These are phyloP conservation scores for Apteryx owenii DNA, from an alignment of 2,113 vertebrate genomes.

Conservation along the genomic window DNA sequence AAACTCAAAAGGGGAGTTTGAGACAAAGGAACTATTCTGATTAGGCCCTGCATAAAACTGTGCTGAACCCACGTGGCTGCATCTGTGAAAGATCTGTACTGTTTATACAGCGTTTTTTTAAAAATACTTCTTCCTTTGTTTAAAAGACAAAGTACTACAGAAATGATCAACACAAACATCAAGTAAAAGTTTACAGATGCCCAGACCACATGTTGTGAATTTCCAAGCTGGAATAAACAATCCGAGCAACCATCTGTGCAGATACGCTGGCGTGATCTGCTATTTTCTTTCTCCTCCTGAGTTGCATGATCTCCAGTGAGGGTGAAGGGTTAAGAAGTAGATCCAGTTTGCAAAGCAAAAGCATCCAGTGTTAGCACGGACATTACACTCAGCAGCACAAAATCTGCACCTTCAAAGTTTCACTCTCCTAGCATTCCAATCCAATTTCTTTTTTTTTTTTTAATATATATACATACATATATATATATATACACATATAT, in stretches of 20 bases:
- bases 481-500: background rate
- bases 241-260: background rate
- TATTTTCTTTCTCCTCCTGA: slow-evolving; percentile 42
- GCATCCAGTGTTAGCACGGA: slow-evolving; percentile 76
- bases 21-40: background rate
- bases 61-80: background rate
- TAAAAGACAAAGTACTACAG: background rate
- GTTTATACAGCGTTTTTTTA: background rate
- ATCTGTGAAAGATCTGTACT: background rate
- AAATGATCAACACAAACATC: slow-evolving; percentile 62
- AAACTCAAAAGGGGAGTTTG: slow-evolving; percentile 8
- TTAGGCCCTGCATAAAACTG: background rate
- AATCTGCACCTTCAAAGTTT: slow-evolving; percentile 41
- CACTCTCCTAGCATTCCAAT: slow-evolving; percentile 32
- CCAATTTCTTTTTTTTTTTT: background rate
- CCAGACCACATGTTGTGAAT: slow-evolving; percentile 4
- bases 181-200: slow-evolving; percentile 38
- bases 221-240: background rate
- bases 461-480: no score
- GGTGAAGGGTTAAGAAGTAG: slow-evolving; percentile 30
- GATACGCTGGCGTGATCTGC: background rate
- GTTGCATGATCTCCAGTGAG: slow-evolving; percentile 3
- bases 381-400: slow-evolving; percentile 59
- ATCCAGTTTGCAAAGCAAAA: slow-evolving; percentile 65
- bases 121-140: no score